Evolutionary conservation across 2,113 vertebrate species (phyloP), one percentile per base, ranked within the genome.

Genomic region (Forbesichthys papilliferus): DNA sequence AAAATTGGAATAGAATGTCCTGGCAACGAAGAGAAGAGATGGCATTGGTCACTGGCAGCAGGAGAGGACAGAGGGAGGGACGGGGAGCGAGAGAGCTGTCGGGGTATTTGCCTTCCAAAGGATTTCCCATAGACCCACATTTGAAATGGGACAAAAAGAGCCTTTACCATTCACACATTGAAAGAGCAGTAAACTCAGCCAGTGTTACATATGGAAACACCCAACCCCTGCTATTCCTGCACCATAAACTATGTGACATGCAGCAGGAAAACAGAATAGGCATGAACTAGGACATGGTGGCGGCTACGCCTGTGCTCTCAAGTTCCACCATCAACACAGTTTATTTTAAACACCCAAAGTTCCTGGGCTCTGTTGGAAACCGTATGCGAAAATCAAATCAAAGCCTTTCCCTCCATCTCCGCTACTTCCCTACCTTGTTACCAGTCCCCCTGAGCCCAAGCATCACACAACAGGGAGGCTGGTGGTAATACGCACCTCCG

Each of bases 401-500:
- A 90, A 91, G 81, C 12, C 46, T 61, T 68, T 69, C 78, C 33
- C 78, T 68, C 75, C 66, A 63, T 84, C 81, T 84, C 73, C 66
- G 79, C 81, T 84, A 72, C 72, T 74, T 75, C 73, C 65, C 77
- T 82, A 77, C 79, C 78, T 74, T 76, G 77, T 73, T 84, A 78
- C 78, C 76, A 68, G 74, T 63, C 81, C 88, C 86, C 84, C 27
- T 78, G 82, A 87, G 84, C 73, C 83, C 84, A 82, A 81, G 80
- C 81, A 80, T 85, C 88, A 87, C 84, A 14, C 87, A 83, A 87
- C 65, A 11, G 87, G 86, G 81, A 80, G 55, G 74, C 73, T 79
- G 61, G 33, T 71, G 64, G 59, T 27, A 52, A 48, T 66, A 67
- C 93, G 90, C 91, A 99, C 96, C 95, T 98, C 93, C 72, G 89